Evolutionary conservation across 2,797 vertebrate species (phyloP), one percentile per base, ranked within the genome.

Genomic region (Gallinago stenura): DNA sequence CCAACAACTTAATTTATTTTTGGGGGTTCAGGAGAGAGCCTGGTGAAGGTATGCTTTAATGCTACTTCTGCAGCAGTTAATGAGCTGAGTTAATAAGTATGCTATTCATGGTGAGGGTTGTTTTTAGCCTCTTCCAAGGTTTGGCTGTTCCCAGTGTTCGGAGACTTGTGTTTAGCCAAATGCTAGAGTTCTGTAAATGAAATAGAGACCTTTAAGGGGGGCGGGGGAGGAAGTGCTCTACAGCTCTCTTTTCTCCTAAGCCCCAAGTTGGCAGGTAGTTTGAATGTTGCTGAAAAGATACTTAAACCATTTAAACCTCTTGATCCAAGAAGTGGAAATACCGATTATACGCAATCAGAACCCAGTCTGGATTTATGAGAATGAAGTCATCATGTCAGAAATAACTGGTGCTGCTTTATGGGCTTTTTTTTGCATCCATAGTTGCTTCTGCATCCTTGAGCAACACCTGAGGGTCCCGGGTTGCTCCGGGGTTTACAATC

Each of bases 241-340:
- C 33, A 60, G 33, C 78, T 96, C 68, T 71, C 31, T 86, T 73
- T 91, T 85, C 48, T 80, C 45, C 61, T 84, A 89, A 93, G 75
- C 84, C 48, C 31, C 37, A 88, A 84, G 51, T 37, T 92, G 61
- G 57, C 86, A 90, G 35, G 50, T 71, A 82, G 57, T 79, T 57
- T 75, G 22, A 92, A 69, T 46, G 18, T 72, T 92, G 62, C 39
- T 79, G 73, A 71, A 88, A 93, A 87, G 31, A 71, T 48, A 58
- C 45, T 84, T 89, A 84, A 82, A 64, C 54, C 5, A 1, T 60
- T 86, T 54, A 93, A 83, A 64, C 15, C 28, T 70, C 46, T 90
- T 75, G 64, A 70, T 65, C 56, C 46, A 41, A 83, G 83, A 88
- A 37, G 7, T 71, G 50, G 69, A 90, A 93, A 86, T 78, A 83